Evolutionary conservation across 1,140 invertebrate genomes (phyloP), one percentile per base, ranked within the genome.

Genomic region (Bathynomus jamesi): DNA sequence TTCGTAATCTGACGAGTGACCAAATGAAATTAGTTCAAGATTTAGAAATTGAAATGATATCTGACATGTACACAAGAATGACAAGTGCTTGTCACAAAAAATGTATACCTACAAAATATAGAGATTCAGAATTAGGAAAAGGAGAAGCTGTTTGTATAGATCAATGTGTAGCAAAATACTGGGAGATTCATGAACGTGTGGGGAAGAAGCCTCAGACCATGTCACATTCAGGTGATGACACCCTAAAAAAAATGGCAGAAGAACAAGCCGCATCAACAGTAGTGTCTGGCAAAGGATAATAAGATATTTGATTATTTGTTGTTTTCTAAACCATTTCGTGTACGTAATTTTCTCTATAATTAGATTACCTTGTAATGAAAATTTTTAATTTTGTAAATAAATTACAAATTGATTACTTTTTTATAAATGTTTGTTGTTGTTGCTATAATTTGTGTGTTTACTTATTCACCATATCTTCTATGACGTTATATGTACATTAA

Each of bases 1-100:
- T 79, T 78, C 84, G 85, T 17, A 84, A 86, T 79, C 82, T 92
- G 67, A 92, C 92, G 74, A 86, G 89, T 27, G 89, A 90, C 46
- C 94, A 95, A 81, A 79, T 95, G 79, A 91, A 94, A 81, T 81
- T 97, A 28, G 90, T 98, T 27, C 92, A 94, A 80, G 95, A 98
- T 76, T 82, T 98, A 76, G 96, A 99, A 84, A 92, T 99, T 73
- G 96, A 99, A 85, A 98, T 98, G 95, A 98, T 98, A 95, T 93
- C 94, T 0, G 96, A 99, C 83, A 95, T 99, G 93, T 99, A 96
- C 83, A 76, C 72, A 11, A 69, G 93, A 77, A 91, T 99, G 86
- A 95, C 95, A 17, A 84, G 86, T 29, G 89, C 94, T 0, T 99
- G 96, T 82, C 93, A 97, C 80, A 91, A 89, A 76, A 99, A 99